A percentile compares a stretch with the other conserved stretches of the same genome.
Evolutionary conservation across 2,113 vertebrate genomes (phyloP).

Genomic region (Cettia cetti): DNA sequence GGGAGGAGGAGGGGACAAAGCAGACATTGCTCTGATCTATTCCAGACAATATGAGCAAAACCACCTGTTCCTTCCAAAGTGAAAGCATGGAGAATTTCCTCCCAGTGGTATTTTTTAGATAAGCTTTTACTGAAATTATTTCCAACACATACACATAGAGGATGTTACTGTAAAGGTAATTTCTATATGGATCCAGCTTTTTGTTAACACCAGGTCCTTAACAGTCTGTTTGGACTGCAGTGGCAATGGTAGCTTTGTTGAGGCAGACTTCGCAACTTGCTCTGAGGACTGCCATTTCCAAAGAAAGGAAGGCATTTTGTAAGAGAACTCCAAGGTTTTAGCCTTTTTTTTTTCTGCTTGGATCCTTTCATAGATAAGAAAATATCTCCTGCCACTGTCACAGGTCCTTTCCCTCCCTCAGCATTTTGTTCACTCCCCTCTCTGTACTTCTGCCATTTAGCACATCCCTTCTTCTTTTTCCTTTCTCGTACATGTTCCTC

Average conservation of each 20-base stretch:
- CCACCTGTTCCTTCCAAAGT: neutral
- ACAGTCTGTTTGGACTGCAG: neutral
- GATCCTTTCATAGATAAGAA: neutral
- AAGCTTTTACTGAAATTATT: neutral
- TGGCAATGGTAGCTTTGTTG: neutral
- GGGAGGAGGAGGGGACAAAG: neutral
- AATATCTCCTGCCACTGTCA: neutral
- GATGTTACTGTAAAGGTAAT: neutral
- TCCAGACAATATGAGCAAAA: neutral
- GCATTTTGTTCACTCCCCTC: neutral
- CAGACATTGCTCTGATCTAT: neutral
- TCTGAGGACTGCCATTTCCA: neutral
- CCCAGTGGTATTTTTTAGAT: neutral
- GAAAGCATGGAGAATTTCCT: neutral
- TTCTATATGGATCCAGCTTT: neutral
- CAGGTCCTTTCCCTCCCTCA: neutral
- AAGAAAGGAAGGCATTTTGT: neutral
- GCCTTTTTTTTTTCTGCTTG: neutral
- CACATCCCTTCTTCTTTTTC: neutral
- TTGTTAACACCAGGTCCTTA: neutral
- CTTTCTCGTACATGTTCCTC: accelerated
- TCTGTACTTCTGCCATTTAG: neutral
- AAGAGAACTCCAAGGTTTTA: neutral
- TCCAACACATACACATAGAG: neutral
- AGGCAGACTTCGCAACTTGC: neutral